Base-by-base conservation (phyloP, 2,888 invertebrate species). In the Parnassius apollo region DNA sequence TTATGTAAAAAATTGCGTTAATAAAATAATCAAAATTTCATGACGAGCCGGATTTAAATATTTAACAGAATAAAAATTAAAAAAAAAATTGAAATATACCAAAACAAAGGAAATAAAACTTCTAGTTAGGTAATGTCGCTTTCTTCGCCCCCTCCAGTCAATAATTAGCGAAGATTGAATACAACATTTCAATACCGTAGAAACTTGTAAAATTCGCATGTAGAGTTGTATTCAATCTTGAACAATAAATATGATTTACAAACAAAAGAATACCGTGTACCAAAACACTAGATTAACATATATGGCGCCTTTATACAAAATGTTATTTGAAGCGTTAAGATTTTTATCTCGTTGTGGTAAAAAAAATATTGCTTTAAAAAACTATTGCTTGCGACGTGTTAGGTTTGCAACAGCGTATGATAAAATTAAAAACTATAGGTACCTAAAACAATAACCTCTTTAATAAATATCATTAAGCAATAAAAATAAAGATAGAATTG, bases 301-400 rank as follows among this genome's bases (percentile, higher is more conserved):
- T 8, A 70, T 65, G 65, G 68, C 73, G 68, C 70, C 62, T 64
- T 52, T 68, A 42, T 57, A 57, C 62, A 62, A 51, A 66, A 65
- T 67, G 67, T 67, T 62, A 65, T 66, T 51, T 55, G 59, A 73
- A 71, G 71, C 70, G 63, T 71, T 67, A 69, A 69, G 74, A 78
- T 72, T 75, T 13, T 76, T 69, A 25, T 51, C 51, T 51, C 51
- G 51, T 49, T 48, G 49, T 10, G 50, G 18, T 22, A 10, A 18
- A 8, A 35, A 12, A 12, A 13, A 42, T 2, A n/a, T 42, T 11
- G 53, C 53, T 12, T 44, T 12, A 65, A 25, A 44, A 66, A 18
- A 57, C 42, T 58, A 58, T 51, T 51, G 58, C 25, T 35, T 35
- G 35, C 12, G 10, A 11, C n/a, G 25, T 52, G 35, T 52, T 13